These are phyloP conservation scores for Onychorhynchus coronatus DNA, from an alignment of 2,113 vertebrate species.

Conservation along the genomic window DNA sequence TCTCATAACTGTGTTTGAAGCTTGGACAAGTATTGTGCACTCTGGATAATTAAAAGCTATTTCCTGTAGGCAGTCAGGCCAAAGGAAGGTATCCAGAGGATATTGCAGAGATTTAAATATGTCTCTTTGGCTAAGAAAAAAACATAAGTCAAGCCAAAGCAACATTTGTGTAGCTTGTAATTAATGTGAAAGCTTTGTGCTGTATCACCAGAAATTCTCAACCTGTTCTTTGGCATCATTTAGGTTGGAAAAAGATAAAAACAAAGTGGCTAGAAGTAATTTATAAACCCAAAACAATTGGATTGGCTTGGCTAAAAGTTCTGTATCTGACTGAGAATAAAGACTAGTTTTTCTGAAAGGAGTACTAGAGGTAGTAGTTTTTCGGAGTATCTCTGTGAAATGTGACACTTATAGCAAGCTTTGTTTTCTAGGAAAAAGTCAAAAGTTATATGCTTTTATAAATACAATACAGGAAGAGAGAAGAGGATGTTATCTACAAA, in stretches of 20 bases:
- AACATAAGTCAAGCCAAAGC: neutral
- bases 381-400: neutral
- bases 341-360: neutral
- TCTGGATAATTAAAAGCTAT: constrained; percentile 38
- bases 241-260: neutral
- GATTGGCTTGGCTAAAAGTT: neutral
- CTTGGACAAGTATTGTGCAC: neutral
- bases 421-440: neutral
- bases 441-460: neutral
- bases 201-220: neutral
- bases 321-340: neutral
- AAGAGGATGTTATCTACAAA: neutral
- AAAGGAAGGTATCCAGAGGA: constrained; percentile 1
- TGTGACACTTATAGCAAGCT: neutral
- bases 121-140: neutral
- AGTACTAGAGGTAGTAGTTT: neutral
- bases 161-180: neutral
- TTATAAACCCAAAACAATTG: neutral
- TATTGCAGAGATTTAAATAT: neutral
- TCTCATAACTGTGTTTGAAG: neutral
- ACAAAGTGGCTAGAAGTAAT: neutral
- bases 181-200: neutral
- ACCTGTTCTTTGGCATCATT: neutral
- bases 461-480: neutral
- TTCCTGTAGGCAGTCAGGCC: constrained; percentile 14